Evolutionary conservation across 2,113 vertebrate species (phyloP).

Genomic region (Mustelus asterias): DNA sequence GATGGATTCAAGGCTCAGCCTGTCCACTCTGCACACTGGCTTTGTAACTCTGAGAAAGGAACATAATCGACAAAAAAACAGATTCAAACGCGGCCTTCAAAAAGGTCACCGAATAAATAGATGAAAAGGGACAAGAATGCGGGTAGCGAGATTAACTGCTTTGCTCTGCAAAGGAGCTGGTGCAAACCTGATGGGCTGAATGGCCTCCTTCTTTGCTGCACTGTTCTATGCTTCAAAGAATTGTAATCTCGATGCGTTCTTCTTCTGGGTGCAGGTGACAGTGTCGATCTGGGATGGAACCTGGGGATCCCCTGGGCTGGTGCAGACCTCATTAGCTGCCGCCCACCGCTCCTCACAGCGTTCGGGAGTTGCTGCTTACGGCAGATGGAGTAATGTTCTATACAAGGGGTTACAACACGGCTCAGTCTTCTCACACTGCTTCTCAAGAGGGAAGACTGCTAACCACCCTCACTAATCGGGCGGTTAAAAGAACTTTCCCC

Average conservation of each 20-base stretch:
- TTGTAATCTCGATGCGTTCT: background rate
- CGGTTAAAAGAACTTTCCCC: background rate
- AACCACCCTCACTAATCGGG: background rate
- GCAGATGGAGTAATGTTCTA: background rate
- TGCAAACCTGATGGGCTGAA: background rate
- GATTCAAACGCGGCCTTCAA: background rate
- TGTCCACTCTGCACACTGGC: too few species aligned
- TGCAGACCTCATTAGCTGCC: background rate
- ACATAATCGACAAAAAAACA: too few species aligned
- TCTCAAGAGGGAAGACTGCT: background rate
- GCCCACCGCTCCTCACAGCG: background rate
- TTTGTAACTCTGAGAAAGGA: too few species aligned
- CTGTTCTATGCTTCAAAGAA: background rate
- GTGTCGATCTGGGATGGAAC: background rate
- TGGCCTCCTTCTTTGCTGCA: background rate
- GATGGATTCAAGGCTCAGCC: too few species aligned
- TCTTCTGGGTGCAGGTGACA: background rate
- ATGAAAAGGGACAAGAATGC: too few species aligned
- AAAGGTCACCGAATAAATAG: background rate
- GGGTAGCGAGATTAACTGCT: background rate
- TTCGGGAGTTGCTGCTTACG: background rate
- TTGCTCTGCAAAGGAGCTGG: background rate
- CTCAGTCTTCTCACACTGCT: background rate
- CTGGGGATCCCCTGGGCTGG: background rate
- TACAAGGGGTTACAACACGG: background rate